Conservation (phyloP, 2,888 invertebrate species). For the Gryllus longicercus region DNA sequence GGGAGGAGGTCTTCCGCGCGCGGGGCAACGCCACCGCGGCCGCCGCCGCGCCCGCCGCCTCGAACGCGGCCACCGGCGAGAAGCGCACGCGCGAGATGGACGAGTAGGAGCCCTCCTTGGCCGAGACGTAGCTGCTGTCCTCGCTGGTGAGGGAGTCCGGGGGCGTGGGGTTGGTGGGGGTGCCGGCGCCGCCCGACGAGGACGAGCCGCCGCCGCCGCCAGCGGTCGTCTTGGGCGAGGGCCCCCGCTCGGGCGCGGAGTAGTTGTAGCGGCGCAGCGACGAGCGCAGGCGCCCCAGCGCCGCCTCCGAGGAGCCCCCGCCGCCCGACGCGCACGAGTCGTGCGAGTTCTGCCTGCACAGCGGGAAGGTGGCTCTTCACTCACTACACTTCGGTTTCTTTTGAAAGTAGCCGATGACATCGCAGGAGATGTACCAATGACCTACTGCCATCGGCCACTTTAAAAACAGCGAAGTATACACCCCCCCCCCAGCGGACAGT, state of each 20-base stretch:
- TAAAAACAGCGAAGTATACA: no score
- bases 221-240: background rate
- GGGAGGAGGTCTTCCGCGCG: background rate
- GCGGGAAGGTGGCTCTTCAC: constrained; percentile 2
- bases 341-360: constrained; percentile 41
- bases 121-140: constrained; percentile 84
- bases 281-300: constrained; percentile 60
- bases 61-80: constrained; percentile 63
- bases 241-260: constrained; percentile 20
- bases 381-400: no score
- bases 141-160: constrained; percentile 83
- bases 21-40: constrained; percentile 47
- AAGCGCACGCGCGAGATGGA: constrained; percentile 65
- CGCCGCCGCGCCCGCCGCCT: constrained; percentile 54
- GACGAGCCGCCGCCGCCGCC: constrained; percentile 35
- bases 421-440: no score
- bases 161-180: constrained; percentile 80
- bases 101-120: constrained; percentile 66
- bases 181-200: constrained; percentile 56
- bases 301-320: background rate
- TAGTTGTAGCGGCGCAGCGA: constrained; percentile 62
- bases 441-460: no score
- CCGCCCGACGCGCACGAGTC: constrained; percentile 32
- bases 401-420: no score
- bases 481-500: no score